Conservation (phyloP, 1,140 invertebrate genomes). For the Zelostemma sp. region DNA sequence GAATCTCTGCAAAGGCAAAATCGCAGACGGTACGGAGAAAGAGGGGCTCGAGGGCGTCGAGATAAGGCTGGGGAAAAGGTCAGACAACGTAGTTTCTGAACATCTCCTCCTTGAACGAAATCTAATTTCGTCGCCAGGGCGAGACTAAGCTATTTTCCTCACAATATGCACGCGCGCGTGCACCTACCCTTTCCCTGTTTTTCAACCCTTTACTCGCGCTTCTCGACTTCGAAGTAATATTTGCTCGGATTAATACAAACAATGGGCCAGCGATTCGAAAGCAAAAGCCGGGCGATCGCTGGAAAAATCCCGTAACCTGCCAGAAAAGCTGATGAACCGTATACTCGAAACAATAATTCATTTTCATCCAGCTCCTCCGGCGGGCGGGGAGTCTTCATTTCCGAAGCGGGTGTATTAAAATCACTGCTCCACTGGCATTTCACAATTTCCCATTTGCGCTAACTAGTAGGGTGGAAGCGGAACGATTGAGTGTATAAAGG, state of each 20-base stretch:
- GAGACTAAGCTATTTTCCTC: slow-evolving; percentile 58
- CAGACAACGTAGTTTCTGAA: slow-evolving; percentile 53
- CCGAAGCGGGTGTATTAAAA: slow-evolving; percentile 59
- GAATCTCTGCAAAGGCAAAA: slow-evolving; percentile 53
- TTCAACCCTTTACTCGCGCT: slow-evolving; percentile 11
- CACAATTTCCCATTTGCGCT: slow-evolving; percentile 44
- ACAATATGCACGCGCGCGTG: slow-evolving; percentile 45
- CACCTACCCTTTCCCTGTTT: slow-evolving; percentile 10
- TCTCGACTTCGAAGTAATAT: background rate
- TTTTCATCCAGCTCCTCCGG: slow-evolving; percentile 11
- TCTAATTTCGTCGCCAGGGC: slow-evolving; percentile 54
- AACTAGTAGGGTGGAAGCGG: slow-evolving; percentile 38
- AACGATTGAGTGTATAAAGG: slow-evolving; percentile 63
- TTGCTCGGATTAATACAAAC: no score
- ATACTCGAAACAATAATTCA: slow-evolving; percentile 15
- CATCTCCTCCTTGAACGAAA: slow-evolving; percentile 58
- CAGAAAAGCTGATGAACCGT: no score
- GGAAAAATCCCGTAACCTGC: no score
- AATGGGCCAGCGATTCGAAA: no score
- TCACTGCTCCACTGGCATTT: slow-evolving; percentile 52
- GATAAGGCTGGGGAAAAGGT: slow-evolving; percentile 46
- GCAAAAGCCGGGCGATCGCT: no score
- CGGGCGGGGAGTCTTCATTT: slow-evolving; percentile 48
- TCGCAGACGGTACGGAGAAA: slow-evolving; percentile 35
- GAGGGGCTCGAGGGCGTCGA: slow-evolving; percentile 23